phyloP scores from a whole-genome alignment of 2,888 invertebrate genomes.

The Mayetiola destructor region DNA sequence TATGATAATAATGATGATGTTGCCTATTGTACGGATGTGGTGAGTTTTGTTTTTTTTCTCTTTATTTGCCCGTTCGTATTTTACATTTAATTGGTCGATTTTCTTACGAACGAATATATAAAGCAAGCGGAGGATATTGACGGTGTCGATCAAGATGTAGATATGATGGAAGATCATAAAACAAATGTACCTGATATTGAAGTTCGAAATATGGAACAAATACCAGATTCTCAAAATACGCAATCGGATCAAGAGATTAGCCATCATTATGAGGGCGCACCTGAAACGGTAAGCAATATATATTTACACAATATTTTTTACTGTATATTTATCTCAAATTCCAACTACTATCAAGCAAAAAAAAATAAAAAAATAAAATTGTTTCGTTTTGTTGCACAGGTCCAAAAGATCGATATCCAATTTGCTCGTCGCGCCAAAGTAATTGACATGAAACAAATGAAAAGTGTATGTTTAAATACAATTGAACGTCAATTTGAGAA shows the following conservation, averaged over 20 bases:
- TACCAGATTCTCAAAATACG: conserved; percentile 18
- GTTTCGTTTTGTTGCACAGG: conserved; percentile 34
- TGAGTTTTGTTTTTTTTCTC: conserved; percentile 14
- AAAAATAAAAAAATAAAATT: too few species aligned
- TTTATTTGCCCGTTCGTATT: not conserved
- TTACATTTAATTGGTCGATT: not conserved
- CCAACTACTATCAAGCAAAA: too few species aligned
- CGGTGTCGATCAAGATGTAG: conserved; percentile 29
- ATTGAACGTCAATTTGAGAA: conserved; percentile 33
- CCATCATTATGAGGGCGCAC: conserved; percentile 49
- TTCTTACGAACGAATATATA: not conserved
- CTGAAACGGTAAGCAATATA: conserved; percentile 35
- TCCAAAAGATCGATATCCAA: conserved; percentile 56
- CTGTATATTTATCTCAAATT: conserved; percentile 12
- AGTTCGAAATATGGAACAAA: not conserved
- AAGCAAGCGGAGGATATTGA: conserved; percentile 19
- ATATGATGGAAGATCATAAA: conserved; percentile 21
- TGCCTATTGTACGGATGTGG: conserved; percentile 37
- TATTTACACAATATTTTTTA: not conserved
- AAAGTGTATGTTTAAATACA: conserved; percentile 56
- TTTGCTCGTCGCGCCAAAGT: conserved; percentile 74
- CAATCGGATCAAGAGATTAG: conserved; percentile 33
- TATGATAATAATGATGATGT: conserved; percentile 42
- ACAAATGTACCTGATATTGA: conserved; percentile 4
- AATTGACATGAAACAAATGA: conserved; percentile 72